A percentile compares a stretch with the other conserved stretches of the same genome.
Conservation (phyloP, 1,140 invertebrate genomes). For the Belonocnema kinseyi region DNA sequence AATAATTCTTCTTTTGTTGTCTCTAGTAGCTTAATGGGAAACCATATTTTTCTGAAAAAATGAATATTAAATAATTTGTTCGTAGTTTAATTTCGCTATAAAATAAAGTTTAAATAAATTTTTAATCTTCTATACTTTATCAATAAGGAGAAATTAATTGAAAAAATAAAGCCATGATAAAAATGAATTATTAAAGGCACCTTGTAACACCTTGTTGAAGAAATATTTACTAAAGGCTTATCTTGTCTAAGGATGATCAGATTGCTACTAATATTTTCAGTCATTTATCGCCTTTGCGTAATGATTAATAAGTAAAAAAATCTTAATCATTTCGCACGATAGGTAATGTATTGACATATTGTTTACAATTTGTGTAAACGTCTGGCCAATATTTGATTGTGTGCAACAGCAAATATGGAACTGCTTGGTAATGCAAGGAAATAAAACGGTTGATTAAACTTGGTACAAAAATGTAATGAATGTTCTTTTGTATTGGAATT, state of each 20-base stretch:
- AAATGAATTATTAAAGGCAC: background rate
- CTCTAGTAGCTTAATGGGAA: no score
- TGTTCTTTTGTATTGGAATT: no score
- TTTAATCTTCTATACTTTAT: no score
- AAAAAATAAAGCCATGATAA: background rate
- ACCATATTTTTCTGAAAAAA: no score
- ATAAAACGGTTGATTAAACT: no score
- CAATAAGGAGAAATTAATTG: background rate
- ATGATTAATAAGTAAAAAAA: background rate
- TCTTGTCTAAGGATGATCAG: slow-evolving; percentile 20
- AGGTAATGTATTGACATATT: background rate
- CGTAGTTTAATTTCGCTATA: no score
- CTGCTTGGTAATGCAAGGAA: no score
- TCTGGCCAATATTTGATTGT: background rate
- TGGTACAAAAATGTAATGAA: no score
- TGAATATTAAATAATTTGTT: no score
- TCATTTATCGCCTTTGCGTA: background rate
- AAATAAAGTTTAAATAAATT: no score
- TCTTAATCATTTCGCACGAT: background rate
- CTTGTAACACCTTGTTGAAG: background rate
- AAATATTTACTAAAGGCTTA: slow-evolving; percentile 35
- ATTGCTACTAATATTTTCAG: background rate
- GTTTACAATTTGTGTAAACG: slow-evolving; percentile 1
- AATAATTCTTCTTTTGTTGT: no score
- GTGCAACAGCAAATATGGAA: no score